Evolutionary conservation across 2,888 invertebrate species (phyloP).

Genomic region (Pachymerium ferrugineum): DNA sequence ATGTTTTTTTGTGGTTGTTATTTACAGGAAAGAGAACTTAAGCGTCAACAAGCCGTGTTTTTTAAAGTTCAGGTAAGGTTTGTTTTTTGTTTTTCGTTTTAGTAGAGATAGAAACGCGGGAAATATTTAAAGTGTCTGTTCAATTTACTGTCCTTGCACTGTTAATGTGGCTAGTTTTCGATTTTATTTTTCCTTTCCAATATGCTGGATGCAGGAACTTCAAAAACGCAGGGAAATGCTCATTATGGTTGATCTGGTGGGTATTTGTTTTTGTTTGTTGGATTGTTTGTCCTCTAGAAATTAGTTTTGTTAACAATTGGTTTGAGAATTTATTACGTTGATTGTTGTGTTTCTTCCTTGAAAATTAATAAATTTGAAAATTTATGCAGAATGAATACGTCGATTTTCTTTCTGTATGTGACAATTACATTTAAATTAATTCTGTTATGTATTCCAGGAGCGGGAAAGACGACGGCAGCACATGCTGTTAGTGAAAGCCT

Average conservation of each 20-base stretch:
- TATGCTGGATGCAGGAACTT: conserved; percentile 69
- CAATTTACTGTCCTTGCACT: background rate
- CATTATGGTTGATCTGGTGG: conserved; percentile 77
- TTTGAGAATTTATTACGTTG: no score
- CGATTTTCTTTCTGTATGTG: no score
- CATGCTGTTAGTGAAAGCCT: conserved; percentile 76
- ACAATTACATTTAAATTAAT: no score
- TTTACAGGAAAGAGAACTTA: conserved; percentile 80
- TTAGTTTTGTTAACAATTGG: background rate
- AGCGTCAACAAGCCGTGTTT: conserved; percentile 79
- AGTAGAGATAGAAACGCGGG: background rate
- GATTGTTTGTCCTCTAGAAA: conserved; percentile 12
- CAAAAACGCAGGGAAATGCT: conserved; percentile 77
- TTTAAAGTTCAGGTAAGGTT: conserved; percentile 80
- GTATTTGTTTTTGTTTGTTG: conserved; percentile 33
- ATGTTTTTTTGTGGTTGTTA: conserved; percentile 45
- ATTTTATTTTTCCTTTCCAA: conserved; percentile 34
- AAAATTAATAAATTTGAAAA: no score
- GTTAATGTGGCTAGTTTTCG: background rate
- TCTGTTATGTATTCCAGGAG: conserved; percentile 56
- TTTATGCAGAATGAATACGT: no score
- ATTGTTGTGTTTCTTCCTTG: no score
- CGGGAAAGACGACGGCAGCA: conserved; percentile 84
- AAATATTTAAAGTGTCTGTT: no score
- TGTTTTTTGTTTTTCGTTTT: conserved; percentile 34